Percentiles rank a stretch among this genome's conserved stretches.
Conservation (phyloP, 2,888 invertebrate species). For the Idaea biselata region DNA sequence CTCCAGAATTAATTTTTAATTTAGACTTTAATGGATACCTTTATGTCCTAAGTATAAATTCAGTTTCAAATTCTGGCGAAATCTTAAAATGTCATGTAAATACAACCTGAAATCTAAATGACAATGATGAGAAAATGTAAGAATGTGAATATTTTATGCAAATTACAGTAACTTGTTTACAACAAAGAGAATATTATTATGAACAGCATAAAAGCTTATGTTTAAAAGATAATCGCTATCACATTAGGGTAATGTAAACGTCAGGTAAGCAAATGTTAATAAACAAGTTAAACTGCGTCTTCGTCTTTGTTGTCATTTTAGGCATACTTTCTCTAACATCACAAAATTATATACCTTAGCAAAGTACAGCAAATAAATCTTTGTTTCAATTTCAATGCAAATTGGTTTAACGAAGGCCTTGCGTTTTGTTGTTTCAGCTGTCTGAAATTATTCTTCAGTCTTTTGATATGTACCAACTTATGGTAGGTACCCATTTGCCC, state of each 20-base stretch:
- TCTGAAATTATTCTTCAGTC: neutral
- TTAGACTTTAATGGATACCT: too few species aligned
- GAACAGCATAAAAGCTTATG: conserved; percentile 15
- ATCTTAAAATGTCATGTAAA: too few species aligned
- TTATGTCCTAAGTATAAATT: too few species aligned
- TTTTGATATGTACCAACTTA: neutral
- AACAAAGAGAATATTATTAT: conserved; percentile 2
- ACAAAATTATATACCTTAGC: conserved; percentile 13
- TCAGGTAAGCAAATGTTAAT: conserved; percentile 16
- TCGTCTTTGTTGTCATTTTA: conserved; percentile 24
- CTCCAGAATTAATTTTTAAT: too few species aligned
- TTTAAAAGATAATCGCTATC: conserved; percentile 26
- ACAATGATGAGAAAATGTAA: conserved; percentile 1
- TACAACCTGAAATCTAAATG: neutral
- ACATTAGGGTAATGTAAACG: conserved; percentile 22
- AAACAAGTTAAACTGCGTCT: conserved; percentile 18
- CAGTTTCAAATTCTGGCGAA: too few species aligned
- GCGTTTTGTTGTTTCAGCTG: neutral
- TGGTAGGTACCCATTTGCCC: too few species aligned
- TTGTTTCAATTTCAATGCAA: neutral
- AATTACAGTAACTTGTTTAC: neutral
- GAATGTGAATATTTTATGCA: neutral
- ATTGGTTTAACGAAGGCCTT: neutral
- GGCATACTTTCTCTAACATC: conserved; percentile 13
- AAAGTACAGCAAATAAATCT: neutral